These are phyloP conservation scores for Planococcus citri DNA, from an alignment of 1,140 invertebrate genomes.

Conservation along the genomic window DNA sequence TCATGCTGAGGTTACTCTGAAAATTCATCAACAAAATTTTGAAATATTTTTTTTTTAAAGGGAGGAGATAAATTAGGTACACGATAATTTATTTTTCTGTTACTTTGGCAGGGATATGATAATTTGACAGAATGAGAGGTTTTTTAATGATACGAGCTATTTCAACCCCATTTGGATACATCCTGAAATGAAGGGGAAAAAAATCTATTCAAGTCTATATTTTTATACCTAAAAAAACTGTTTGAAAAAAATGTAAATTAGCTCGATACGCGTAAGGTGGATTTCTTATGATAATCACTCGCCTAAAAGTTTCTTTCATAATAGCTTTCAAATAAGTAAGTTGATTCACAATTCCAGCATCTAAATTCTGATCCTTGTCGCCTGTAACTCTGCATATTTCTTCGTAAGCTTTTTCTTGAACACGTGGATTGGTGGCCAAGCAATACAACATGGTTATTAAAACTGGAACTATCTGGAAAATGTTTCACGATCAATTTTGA, in stretches of 20 bases:
- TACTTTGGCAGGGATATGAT: slow-evolving; percentile 42
- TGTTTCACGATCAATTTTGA: slow-evolving; percentile 2
- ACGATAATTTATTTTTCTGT: slow-evolving; percentile 21
- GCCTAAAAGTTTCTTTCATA: slow-evolving; percentile 43
- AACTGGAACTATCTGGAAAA: slow-evolving; percentile 36
- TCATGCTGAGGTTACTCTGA: slow-evolving; percentile 42
- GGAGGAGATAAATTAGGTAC: too few relatives aligned
- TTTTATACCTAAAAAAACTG: too few relatives aligned
- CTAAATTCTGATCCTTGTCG: slow-evolving; percentile 35
- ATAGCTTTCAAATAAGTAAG: slow-evolving; percentile 42
- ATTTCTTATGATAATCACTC: not conserved
- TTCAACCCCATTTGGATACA: slow-evolving; percentile 42
- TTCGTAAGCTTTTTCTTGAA: slow-evolving; percentile 34
- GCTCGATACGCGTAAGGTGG: too few relatives aligned
- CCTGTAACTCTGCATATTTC: slow-evolving; percentile 34
- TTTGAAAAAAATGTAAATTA: too few relatives aligned
- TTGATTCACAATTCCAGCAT: slow-evolving; percentile 31
- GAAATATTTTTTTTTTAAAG: too few relatives aligned
- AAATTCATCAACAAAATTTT: too few relatives aligned
- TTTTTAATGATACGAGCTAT: slow-evolving; percentile 39
- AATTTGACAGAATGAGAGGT: slow-evolving; percentile 37
- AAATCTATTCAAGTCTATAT: too few relatives aligned
- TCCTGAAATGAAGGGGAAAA: slow-evolving; percentile 22
- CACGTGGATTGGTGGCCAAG: slow-evolving; percentile 39
- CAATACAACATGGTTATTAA: slow-evolving; percentile 37